phyloP scores from a whole-genome alignment of 2,113 vertebrate genomes.

The Lichenostomus cassidix region DNA sequence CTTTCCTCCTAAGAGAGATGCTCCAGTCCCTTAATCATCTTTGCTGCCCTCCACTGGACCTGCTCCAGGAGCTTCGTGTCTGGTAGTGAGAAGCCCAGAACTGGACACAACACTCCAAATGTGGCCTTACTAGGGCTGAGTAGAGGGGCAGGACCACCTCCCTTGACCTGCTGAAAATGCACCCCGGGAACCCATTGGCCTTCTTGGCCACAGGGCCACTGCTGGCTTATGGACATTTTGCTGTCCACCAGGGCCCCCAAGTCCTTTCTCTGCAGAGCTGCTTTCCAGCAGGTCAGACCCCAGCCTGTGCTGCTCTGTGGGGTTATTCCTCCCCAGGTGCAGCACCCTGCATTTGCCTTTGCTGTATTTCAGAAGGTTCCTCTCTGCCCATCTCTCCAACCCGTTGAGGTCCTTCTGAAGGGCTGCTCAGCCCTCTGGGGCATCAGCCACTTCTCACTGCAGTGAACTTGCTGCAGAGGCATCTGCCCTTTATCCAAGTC shows the following conservation, averaged over 20 bases:
- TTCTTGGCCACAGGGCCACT: not conserved
- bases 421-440: too few species aligned
- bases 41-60: too few species aligned
- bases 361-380: not conserved
- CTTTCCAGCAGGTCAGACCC: not conserved
- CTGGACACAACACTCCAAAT: not conserved
- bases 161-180: not conserved
- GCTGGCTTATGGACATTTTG: not conserved
- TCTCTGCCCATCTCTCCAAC: not conserved
- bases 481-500: not conserved
- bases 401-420: not conserved
- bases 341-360: not conserved
- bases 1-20: not conserved
- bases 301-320: not conserved
- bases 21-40: not conserved
- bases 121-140: not conserved
- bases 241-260: not conserved
- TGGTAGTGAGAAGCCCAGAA: not conserved
- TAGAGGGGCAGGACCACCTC: not conserved
- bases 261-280: not conserved
- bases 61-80: not conserved
- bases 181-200: not conserved
- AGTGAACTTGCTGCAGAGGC: not conserved
- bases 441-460: not conserved
- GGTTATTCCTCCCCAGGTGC: not conserved